Evolutionary conservation across 2,797 vertebrate genomes (phyloP), one percentile per base, ranked within the genome.

Genomic region (Dicrostonyx torquatus): DNA sequence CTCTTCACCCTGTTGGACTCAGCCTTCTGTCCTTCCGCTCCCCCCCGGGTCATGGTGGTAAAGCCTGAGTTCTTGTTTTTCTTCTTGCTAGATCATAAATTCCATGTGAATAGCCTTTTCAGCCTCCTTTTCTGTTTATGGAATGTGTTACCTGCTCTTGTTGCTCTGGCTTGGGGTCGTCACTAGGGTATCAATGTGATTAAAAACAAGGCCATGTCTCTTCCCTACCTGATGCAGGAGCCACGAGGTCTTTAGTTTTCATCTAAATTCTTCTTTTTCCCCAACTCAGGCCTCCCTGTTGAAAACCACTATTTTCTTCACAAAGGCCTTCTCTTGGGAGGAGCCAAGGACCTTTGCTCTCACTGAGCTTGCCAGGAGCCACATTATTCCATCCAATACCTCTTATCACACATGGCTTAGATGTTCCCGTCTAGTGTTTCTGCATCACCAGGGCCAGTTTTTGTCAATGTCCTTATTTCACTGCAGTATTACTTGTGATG

Each of bases 361-460:
- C 24, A 0, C 4, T 66, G 75, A 24, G 4, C 62, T 68, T 43
- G 93, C 93, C 83, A 93, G 78, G 34, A 82, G 89, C 84, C 37
- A 5, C 87, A 45, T 87, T 94, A 90, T 45, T 76, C 45, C 79
- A 90, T n/a, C 80, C 31, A 78, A 79, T 87, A 55, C 82, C 60
- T 73, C 58, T 93, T 96, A 95, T 95, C 95, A 40, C 45, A 14
- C 9, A 5, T 13, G 34, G 94, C 87, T 90, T 60, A 14, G 34
- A 83, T 34, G 48, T 80, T 80, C 87, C 72, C 70, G 90, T 82
- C 97, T 96, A 73, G 50, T 18, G 31, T 96, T 89, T 91, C 97
- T 66, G 0, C 43, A 9, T 40, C 15, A 4, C 72, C 45, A 64
- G 80, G 68, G 53, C 94, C 34, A 29, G 89, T 87, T 92, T 85